phyloP scores from a whole-genome alignment of 1,140 invertebrate species.

The Hylyphantes graminicola region DNA sequence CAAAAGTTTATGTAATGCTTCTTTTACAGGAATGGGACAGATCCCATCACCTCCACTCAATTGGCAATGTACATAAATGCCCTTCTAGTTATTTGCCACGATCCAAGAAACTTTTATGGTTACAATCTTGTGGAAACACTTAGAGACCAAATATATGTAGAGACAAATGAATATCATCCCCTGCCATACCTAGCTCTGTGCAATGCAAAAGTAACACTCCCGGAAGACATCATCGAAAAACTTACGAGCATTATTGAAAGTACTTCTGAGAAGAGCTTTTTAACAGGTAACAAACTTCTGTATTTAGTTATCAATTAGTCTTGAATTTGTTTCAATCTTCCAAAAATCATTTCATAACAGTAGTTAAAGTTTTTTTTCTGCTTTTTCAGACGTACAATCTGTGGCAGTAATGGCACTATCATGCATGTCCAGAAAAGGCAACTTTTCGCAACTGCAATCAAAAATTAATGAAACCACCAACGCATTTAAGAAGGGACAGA shows the following conservation, averaged over 20 bases:
- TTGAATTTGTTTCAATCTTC: no score
- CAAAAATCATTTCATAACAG: no score
- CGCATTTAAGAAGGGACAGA: neutral
- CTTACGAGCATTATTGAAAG: neutral
- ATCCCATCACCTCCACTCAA: neutral
- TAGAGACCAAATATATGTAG: neutral
- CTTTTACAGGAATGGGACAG: conserved; percentile 6
- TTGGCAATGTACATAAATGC: conserved; percentile 14
- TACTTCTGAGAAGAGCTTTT: neutral
- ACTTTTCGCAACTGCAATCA: neutral
- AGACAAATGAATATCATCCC: neutral
- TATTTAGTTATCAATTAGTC: no score
- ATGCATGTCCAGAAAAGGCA: neutral
- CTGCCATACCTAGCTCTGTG: conserved; percentile 2
- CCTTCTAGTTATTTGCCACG: neutral
- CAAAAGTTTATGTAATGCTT: neutral
- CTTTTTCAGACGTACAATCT: neutral
- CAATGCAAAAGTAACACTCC: neutral
- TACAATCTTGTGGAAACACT: neutral
- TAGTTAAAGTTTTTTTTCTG: no score
- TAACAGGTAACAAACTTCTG: neutral
- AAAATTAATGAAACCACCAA: neutral
- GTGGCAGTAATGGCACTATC: neutral
- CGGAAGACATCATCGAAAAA: neutral
- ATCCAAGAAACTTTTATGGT: conserved; percentile 8